Evolutionary conservation across 2,113 vertebrate genomes (phyloP).

Genomic region (Paedocypris sp.): DNA sequence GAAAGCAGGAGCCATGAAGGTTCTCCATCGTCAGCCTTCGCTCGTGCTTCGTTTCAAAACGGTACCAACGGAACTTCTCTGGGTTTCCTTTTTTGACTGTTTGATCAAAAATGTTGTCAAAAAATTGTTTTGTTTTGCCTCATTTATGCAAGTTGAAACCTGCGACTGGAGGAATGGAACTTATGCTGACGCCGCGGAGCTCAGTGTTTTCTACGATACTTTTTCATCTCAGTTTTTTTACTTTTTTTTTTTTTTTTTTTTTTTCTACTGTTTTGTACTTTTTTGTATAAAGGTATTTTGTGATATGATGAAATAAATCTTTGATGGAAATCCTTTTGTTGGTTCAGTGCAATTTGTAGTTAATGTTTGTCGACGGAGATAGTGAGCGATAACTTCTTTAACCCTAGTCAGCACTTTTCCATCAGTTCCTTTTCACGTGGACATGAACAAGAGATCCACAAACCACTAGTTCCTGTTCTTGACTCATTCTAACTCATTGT

Average conservation of each 20-base stretch:
- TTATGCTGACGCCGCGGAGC: not conserved
- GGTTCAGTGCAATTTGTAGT: too few relatives aligned
- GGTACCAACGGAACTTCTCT: too few relatives aligned
- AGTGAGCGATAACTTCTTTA: too few relatives aligned
- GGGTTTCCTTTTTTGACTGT: not conserved
- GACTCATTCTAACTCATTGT: too few relatives aligned
- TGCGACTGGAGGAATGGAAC: not conserved
- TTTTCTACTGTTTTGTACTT: not conserved
- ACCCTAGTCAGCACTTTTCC: too few relatives aligned
- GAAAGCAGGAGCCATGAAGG: not conserved
- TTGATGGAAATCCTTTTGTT: constrained; percentile 6
- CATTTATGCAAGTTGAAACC: not conserved
- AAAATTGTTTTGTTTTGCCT: not conserved
- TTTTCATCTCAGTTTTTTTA: not conserved
- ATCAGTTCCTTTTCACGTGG: too few relatives aligned
- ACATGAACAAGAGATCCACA: too few relatives aligned
- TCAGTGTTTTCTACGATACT: not conserved
- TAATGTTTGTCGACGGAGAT: too few relatives aligned
- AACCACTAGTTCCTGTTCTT: too few relatives aligned
- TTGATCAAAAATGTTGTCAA: not conserved
- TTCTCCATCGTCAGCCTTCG: not conserved
- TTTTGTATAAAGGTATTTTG: constrained; percentile 14
- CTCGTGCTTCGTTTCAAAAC: too few relatives aligned
- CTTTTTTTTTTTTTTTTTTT: not conserved
- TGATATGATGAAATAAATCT: not conserved